A percentile compares a stretch with the other conserved stretches of the same genome.
Evolutionary conservation across 2,797 vertebrate genomes (phyloP).

Genomic region (Anisognathus igniventris): DNA sequence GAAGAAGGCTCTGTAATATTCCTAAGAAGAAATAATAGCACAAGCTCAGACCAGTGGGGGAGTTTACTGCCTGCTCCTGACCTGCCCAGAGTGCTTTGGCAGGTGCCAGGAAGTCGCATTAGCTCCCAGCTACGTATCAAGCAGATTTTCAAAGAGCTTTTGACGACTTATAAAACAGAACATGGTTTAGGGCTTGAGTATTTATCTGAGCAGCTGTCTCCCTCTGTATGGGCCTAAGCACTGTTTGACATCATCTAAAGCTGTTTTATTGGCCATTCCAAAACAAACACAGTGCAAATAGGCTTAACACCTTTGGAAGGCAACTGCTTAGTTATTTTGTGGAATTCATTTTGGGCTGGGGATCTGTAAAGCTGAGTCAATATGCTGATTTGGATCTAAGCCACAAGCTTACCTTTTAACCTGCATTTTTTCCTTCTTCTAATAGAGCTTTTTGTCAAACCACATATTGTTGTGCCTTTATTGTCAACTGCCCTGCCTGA

Average conservation of each 20-base stretch:
- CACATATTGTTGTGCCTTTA: not conserved
- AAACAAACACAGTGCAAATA: constrained; percentile 58
- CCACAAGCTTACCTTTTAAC: constrained; percentile 36
- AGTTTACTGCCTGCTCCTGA: constrained; percentile 40
- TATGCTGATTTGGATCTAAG: constrained; percentile 27
- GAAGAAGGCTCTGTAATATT: not conserved
- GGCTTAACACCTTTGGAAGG: constrained; percentile 64
- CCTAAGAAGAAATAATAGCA: not conserved
- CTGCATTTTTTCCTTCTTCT: constrained; percentile 27
- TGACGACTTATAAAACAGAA: constrained; percentile 59
- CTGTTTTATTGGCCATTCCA: constrained; percentile 62
- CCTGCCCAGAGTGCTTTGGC: constrained; percentile 3
- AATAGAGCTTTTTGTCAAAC: not conserved
- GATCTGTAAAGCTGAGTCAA: constrained; percentile 54
- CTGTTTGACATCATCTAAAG: constrained; percentile 62
- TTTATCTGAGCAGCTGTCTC: constrained; percentile 64
- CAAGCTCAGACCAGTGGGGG: not conserved
- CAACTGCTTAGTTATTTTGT: constrained; percentile 39
- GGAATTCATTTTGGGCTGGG: constrained; percentile 44
- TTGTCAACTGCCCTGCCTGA: not conserved
- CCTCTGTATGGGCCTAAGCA: constrained; percentile 43
- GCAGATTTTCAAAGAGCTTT: constrained; percentile 66
- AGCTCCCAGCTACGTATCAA: constrained; percentile 41
- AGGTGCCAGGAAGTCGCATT: constrained; percentile 18
- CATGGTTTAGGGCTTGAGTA: constrained; percentile 24